Evolutionary conservation across 2,113 vertebrate species (phyloP), one percentile per base, ranked within the genome.

Genomic region (Vimba vimba): DNA sequence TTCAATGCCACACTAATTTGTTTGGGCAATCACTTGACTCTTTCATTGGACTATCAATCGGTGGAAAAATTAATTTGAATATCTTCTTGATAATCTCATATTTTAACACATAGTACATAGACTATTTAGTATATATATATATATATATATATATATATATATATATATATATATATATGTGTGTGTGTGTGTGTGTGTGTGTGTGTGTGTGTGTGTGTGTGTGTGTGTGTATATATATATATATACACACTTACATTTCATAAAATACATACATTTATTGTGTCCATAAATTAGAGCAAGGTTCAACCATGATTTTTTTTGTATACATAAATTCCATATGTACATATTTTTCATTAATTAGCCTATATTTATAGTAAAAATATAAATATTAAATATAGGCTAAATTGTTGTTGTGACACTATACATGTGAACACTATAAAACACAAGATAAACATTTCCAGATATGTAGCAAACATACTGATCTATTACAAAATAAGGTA

Each of bases 71-170:
- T 7, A 2, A 55, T 77, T 77, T 77, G 74, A 77, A 55, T 77
- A 77, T 77, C 47, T 77, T 52, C 25, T 77, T 55, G 74, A 77
- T 77, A 77, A 77, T 77, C 25, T 77, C 47, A 77, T 25, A 77
- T 77, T 77, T 55, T 52, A 77, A 77, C 25, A 52, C 47, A 50
- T 30, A 52, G n/a, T 30, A 17, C 5, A 50, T 30, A 76, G 25
- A 50, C 47, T 77, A 77, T 30, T 21, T 47, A 55, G n/a, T 33
- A 5, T 7, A 7, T 43, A 1, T 21, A 45, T 43, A 12, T 11
- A 25, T 25, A 47, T n/a, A 30, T 30, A 30, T 11, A 25, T 25
- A 47, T n/a, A 30, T 30, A 30, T 30, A 30, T 30, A 30, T 30
- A 30, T 30, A 30, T 30, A 30, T 30, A 27, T 27, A 27, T 27